Conservation (phyloP, 2,888 invertebrate genomes). For the Diploptera punctata region DNA sequence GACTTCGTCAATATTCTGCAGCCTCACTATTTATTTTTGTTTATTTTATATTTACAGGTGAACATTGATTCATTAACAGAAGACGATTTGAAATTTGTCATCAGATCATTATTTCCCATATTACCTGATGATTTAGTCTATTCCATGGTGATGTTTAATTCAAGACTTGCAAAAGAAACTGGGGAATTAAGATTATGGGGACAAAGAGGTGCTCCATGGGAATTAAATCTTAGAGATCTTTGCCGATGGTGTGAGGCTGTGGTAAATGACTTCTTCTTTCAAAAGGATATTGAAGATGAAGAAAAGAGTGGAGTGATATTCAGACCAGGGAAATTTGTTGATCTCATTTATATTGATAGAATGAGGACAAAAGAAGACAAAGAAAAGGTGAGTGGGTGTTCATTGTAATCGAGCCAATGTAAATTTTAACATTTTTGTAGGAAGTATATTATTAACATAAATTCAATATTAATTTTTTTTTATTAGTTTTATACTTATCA, state of each 20-base stretch:
- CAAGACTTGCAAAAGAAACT: constrained; percentile 68
- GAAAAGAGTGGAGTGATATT: constrained; percentile 34
- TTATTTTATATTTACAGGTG: constrained; percentile 1
- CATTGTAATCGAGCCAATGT: no score
- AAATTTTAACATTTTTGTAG: no score
- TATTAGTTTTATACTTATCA: no score
- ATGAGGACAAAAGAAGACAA: constrained; percentile 85
- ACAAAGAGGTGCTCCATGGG: constrained; percentile 86
- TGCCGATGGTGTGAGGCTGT: constrained; percentile 90
- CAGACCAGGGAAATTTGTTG: constrained; percentile 68
- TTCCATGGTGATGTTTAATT: constrained; percentile 82
- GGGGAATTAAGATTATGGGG: constrained; percentile 72
- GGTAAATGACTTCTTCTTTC: constrained; percentile 50
- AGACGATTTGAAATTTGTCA: constrained; percentile 4
- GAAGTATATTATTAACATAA: no score
- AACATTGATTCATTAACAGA: constrained; percentile 10
- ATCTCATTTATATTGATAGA: constrained; percentile 84
- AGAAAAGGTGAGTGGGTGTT: constrained; percentile 65
- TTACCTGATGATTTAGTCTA: constrained; percentile 66
- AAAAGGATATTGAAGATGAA: constrained; percentile 43
- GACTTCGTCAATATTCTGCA: no score
- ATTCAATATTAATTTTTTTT: no score
- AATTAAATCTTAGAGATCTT: constrained; percentile 96
- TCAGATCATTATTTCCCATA: constrained; percentile 66
- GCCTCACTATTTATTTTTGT: no score